Conservation (phyloP, 2,888 invertebrate species). For the Torymus tubicola region DNA sequence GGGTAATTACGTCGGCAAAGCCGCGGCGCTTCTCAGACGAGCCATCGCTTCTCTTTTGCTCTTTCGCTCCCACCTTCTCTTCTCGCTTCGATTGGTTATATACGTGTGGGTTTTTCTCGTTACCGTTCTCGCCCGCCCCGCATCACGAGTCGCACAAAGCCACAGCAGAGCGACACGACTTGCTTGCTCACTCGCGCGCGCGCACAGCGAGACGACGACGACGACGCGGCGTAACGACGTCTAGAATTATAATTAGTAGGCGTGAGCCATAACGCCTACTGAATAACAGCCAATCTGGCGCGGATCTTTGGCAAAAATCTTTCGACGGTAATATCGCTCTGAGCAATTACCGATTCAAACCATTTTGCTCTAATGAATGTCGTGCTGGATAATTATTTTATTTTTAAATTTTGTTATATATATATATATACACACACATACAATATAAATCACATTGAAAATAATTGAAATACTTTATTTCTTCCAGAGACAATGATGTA, state of each 20-base stretch:
- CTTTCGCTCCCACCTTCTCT: constrained; percentile 56
- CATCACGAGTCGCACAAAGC: constrained; percentile 1
- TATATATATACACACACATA: too few relatives aligned
- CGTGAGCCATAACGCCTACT: constrained; percentile 73
- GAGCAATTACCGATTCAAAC: constrained; percentile 4
- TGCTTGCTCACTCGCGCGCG: constrained; percentile 25
- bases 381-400: too few relatives aligned
- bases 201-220: constrained; percentile 31
- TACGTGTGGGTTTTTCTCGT: constrained; percentile 73
- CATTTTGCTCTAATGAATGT: too few relatives aligned
- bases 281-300: constrained; percentile 60
- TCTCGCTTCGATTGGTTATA: constrained; percentile 71
- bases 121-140: constrained; percentile 50
- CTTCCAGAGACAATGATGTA: too few relatives aligned
- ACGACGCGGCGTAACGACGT: constrained; percentile 67
- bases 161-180: constrained; percentile 23
- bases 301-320: constrained; percentile 19
- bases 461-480: too few relatives aligned
- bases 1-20: constrained; percentile 69
- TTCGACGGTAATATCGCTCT: not conserved
- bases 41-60: constrained; percentile 44
- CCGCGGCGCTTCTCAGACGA: constrained; percentile 61
- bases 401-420: too few relatives aligned
- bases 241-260: constrained; percentile 76
- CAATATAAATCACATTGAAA: too few relatives aligned